These are phyloP conservation scores for Archips xylosteana DNA, from an alignment of 2,888 invertebrate species.

Conservation along the genomic window DNA sequence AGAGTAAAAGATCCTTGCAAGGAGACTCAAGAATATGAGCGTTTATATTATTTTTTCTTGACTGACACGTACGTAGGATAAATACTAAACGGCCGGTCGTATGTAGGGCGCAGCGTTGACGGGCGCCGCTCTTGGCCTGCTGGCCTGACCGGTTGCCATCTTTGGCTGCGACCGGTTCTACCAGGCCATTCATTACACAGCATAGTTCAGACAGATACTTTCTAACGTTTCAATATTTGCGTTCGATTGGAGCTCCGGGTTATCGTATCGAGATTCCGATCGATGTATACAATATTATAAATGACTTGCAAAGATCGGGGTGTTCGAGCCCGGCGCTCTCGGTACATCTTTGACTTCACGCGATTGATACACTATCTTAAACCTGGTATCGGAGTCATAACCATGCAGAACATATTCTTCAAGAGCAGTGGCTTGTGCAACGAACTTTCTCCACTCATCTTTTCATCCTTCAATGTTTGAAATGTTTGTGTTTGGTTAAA, in stretches of 20 bases:
- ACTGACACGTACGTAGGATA: conserved; percentile 45
- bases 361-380: background rate
- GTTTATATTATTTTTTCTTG: conserved; percentile 8
- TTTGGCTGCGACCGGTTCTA: conserved; percentile 79
- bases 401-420: no score
- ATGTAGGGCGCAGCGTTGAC: conserved; percentile 68
- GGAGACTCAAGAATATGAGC: background rate
- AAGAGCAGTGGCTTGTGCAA: background rate
- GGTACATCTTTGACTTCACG: background rate
- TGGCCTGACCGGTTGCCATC: conserved; percentile 78
- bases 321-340: background rate
- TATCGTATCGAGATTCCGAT: conserved; percentile 46
- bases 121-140: conserved; percentile 71
- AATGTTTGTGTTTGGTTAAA: no score
- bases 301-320: conserved; percentile 27
- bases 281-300: conserved; percentile 29
- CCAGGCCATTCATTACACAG: conserved; percentile 63
- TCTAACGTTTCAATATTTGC: conserved; percentile 57
- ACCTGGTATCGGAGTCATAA: background rate
- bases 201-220: conserved; percentile 60
- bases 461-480: background rate
- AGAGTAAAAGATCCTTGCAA: background rate
- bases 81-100: conserved; percentile 57
- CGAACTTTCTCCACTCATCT: background rate
- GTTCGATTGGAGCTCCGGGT: conserved; percentile 47